Percentiles rank a stretch among this genome's conserved stretches.
Evolutionary conservation across 2,888 invertebrate genomes (phyloP).

Genomic region (Drosophila nr. medialis): DNA sequence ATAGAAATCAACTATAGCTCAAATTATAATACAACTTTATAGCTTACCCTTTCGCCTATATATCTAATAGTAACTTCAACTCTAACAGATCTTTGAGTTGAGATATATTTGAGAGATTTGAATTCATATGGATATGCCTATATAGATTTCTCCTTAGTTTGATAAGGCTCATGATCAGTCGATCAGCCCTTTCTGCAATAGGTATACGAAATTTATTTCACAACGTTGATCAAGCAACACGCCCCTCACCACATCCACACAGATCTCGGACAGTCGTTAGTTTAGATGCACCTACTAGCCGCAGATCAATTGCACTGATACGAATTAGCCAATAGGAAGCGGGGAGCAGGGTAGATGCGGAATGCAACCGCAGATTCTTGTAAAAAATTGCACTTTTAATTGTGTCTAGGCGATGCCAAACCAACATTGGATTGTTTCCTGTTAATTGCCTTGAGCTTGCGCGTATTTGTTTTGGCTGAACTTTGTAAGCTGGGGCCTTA

Average conservation of each 20-base stretch:
- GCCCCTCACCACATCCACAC: slow-evolving; percentile 54
- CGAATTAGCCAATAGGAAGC: slow-evolving; percentile 61
- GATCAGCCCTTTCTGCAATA: slow-evolving; percentile 7
- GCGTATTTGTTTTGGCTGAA: slow-evolving; percentile 50
- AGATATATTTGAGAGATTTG: background rate
- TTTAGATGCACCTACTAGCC: slow-evolving; percentile 24
- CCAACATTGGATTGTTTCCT: slow-evolving; percentile 48
- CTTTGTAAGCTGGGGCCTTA: slow-evolving; percentile 19
- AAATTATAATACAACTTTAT: background rate
- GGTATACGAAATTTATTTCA: slow-evolving; percentile 75
- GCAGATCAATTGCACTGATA: slow-evolving; percentile 70
- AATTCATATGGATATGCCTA: background rate
- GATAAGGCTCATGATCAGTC: background rate
- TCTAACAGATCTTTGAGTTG: background rate
- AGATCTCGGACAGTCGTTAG: slow-evolving; percentile 27
- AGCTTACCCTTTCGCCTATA: background rate
- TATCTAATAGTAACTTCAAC: background rate
- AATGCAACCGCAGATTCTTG: slow-evolving; percentile 42
- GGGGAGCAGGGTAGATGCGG: slow-evolving; percentile 32
- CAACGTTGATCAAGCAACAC: slow-evolving; percentile 64
- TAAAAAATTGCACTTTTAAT: slow-evolving; percentile 69
- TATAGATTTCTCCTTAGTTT: background rate
- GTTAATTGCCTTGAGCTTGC: slow-evolving; percentile 55
- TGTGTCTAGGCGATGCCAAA: slow-evolving; percentile 31
- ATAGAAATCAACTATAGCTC: background rate